Evolutionary conservation across 2,888 invertebrate species (phyloP), one percentile per base, ranked within the genome.

Genomic region (Tetragnatha montana): DNA sequence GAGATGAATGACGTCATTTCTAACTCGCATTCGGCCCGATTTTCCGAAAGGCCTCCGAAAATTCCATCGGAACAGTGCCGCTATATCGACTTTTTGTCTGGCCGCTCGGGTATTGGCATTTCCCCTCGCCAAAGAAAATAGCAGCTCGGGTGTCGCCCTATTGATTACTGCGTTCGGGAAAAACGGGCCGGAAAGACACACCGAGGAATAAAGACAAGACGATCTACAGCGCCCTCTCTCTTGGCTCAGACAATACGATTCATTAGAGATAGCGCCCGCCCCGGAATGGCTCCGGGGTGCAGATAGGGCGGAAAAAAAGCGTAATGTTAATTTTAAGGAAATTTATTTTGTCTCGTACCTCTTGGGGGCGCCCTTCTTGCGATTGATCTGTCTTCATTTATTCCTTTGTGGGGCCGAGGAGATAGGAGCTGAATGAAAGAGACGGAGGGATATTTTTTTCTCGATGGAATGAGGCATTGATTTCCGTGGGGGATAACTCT

Each of bases 71-170:
- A 82, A 82, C 74, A 74, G 73, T 73, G 82, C 60, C 73, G 82
- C 74, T 74, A 35, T 35, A 82, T 82, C 82, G 82, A 82, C 82
- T 82, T 82, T 82, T 71, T 82, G 82, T 82, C 82, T 47, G 21
- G 35, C 71, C 21, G 60, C 51, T 21, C 73, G 82, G 81, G 50
- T 82, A 82, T 82, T 82, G 82, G 82, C 82, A 82, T 82, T 74
- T 82, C 74, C 73, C 35, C 35, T 35, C 35, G 35, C 35, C 60
- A 17, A 17, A 60, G 60, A 49, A 19, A 60, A 8, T n/a, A 21
- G 51, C 21, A 19, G 60, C 60, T 78, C 60, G 78, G 22, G 82
- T 82, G 74, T 74, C 74, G 51, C 22, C 17, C 73, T 73, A 81
- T 81, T 71, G 71, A 81, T 81, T 81, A 19, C 12, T 60, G 51